Base-by-base conservation (phyloP, 1,140 invertebrate genomes). In the Drosophila carrolli region DNA sequence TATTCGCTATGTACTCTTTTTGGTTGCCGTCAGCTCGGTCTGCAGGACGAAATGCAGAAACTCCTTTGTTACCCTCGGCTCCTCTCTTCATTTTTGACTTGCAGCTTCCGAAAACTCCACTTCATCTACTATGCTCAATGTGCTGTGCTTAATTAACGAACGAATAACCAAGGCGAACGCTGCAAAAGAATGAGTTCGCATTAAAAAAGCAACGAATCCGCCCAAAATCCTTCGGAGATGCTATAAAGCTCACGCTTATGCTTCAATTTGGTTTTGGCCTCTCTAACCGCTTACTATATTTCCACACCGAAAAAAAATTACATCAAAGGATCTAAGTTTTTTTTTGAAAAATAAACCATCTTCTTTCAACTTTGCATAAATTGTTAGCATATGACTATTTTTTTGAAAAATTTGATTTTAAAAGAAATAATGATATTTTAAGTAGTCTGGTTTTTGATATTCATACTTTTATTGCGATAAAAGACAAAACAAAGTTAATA, bases 81-180 rank as follows among this genome's bases (percentile, higher is more conserved):
- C 65, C 58, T 65, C 60, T 58, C 46, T 57, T 56, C 60, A 50
- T 78, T 85, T 85, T 81, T 76, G 83, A 78, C 78, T 86, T 85
- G 82, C 82, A 86, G 82, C 82, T 86, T 81, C 75, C 63, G 54
- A 57, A 70, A 75, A 81, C 67, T 74, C 57, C 58, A 63, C 60
- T 44, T 35, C 29, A 65, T 48, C 65, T 46, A 60, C 60, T 83
- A 73, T 81, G 79, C 83, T 71, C 68, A 58, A 71, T 88, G 83
- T 82, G 79, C 83, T 82, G 71, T 79, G 83, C 83, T 86, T 86
- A 88, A 86, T 86, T 88, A 86, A 88, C 58, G 56, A 77, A 77
- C 50, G 50, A 53, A 66, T 35, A 67, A 46, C 54, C 55, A 60
- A 73, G 58, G 40, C 67, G 48, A 73, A 62, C 47, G 63, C 63